Conservation (phyloP, 2,113 vertebrate species). For the Pangasianodon gigas region DNA sequence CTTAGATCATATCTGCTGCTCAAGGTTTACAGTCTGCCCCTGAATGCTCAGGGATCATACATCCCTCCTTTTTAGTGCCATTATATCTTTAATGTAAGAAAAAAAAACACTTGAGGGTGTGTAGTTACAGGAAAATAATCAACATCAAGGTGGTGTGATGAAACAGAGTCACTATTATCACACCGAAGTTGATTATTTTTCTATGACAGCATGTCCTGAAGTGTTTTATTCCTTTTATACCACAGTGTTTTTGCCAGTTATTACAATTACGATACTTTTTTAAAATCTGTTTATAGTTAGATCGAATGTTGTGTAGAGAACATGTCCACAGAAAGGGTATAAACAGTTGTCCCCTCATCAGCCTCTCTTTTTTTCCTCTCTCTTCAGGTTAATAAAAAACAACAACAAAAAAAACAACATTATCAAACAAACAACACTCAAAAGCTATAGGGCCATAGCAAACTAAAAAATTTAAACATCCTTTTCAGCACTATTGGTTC, state of each 20-base stretch:
- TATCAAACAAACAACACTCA: neutral
- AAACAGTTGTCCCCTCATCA: neutral
- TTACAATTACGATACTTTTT: neutral
- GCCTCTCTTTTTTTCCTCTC: no score
- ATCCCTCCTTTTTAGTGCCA: constrained; percentile 40
- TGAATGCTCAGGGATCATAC: constrained; percentile 69
- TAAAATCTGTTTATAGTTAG: neutral
- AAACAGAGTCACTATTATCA: neutral
- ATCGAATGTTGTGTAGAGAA: neutral
- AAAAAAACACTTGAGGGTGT: neutral
- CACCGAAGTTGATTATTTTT: neutral
- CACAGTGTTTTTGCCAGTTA: neutral
- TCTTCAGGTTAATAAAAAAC: neutral
- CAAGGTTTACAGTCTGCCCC: constrained; percentile 66
- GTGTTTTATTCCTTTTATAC: neutral
- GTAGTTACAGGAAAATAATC: neutral
- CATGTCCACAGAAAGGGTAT: neutral
- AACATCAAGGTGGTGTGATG: neutral
- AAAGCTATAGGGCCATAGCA: neutral
- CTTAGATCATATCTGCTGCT: constrained; percentile 63
- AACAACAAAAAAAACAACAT: no score
- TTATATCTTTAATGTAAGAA: constrained; percentile 25
- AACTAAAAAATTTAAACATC: neutral
- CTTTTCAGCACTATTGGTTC: neutral
- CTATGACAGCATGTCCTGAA: neutral